A percentile compares a stretch with the other conserved stretches of the same genome.
These are phyloP conservation scores for Sphaeramia orbicularis DNA, from an alignment of 2,797 vertebrate species.

Conservation along the genomic window DNA sequence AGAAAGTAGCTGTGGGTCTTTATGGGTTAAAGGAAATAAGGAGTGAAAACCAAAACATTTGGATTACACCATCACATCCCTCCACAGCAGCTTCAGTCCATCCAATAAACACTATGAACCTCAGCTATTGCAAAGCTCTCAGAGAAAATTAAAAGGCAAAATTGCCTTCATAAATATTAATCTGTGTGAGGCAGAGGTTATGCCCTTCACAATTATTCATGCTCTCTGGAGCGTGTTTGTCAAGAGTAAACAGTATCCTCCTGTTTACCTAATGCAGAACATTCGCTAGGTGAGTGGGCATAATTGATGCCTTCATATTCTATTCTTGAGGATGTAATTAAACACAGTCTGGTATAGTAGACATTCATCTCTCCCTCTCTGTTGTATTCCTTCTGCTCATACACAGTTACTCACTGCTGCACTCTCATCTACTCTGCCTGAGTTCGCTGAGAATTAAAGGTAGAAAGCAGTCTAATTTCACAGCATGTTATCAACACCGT, in stretches of 20 bases:
- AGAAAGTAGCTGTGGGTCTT: no score
- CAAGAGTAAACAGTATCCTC: slow-evolving; percentile 75
- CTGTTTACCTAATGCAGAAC: slow-evolving; percentile 74
- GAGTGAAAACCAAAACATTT: slow-evolving; percentile 42
- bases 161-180: slow-evolving; percentile 80
- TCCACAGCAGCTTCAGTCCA: slow-evolving; percentile 40
- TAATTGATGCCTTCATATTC: slow-evolving; percentile 76
- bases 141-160: slow-evolving; percentile 70
- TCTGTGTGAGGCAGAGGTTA: slow-evolving; percentile 65
- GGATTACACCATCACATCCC: slow-evolving; percentile 29
- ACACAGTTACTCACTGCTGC: not conserved
- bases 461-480: slow-evolving; percentile 69
- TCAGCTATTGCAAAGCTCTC: slow-evolving; percentile 23
- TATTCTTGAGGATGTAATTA: slow-evolving; percentile 72
- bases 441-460: slow-evolving; percentile 57
- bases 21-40: slow-evolving; percentile 27
- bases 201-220: slow-evolving; percentile 77
- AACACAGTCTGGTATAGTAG: slow-evolving; percentile 52
- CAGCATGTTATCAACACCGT: slow-evolving; percentile 53
- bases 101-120: slow-evolving; percentile 58
- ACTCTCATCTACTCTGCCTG: not conserved
- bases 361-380: slow-evolving; percentile 49
- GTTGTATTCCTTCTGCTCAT: not conserved
- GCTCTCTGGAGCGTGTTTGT: slow-evolving; percentile 69
- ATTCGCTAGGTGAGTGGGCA: slow-evolving; percentile 64